Percentiles rank a stretch among this genome's conserved stretches.
Conservation (phyloP, 1,140 invertebrate species). For the Eriosoma lanigerum region DNA sequence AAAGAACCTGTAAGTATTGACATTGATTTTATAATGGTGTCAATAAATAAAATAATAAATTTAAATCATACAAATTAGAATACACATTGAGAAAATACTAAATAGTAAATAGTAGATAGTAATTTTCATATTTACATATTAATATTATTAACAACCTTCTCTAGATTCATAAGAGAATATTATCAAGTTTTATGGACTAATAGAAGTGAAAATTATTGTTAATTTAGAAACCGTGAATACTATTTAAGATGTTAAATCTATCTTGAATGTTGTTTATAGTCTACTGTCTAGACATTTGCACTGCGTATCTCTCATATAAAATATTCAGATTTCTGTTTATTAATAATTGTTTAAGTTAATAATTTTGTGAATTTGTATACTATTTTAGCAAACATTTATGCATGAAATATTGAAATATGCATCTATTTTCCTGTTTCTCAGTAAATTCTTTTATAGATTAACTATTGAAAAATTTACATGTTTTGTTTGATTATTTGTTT, state of each 20-base stretch:
- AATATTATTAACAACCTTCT: neutral
- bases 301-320: neutral
- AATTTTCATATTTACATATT: constrained; percentile 15
- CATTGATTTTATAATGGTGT: neutral
- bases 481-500: neutral
- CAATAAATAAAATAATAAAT: neutral
- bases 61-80: neutral
- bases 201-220: neutral
- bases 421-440: neutral
- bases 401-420: neutral
- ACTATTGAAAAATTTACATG: neutral
- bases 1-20: constrained; percentile 74
- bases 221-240: neutral
- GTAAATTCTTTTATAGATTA: neutral
- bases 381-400: constrained; percentile 1
- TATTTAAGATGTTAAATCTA: neutral
- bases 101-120: too few species aligned
- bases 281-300: neutral
- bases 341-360: neutral
- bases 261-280: constrained; percentile 22
- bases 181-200: neutral
- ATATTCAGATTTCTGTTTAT: constrained; percentile 29
- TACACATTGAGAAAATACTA: neutral
- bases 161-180: neutral
- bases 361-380: neutral